Evolutionary conservation across 2,797 vertebrate genomes (phyloP).

Genomic region (Lepus townsendii): DNA sequence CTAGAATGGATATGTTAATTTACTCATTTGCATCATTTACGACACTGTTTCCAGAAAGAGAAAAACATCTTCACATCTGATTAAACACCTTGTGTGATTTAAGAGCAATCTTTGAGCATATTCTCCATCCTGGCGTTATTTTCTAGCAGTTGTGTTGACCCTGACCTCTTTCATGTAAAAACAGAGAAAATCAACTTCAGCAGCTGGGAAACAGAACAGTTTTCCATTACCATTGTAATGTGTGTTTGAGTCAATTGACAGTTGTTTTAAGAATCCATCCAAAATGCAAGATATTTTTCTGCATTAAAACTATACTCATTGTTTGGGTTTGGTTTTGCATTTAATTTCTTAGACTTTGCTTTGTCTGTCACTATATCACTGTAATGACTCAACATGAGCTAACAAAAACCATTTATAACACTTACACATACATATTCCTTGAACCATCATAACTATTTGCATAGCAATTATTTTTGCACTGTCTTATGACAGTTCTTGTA

Average conservation of each 20-base stretch:
- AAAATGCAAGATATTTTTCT: slow-evolving; percentile 33
- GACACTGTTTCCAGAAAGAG: slow-evolving; percentile 42
- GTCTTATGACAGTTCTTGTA: background rate
- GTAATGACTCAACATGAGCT: slow-evolving; percentile 1
- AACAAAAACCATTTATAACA: slow-evolving; percentile 4
- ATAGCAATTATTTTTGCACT: slow-evolving; percentile 53
- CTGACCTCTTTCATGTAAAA: background rate
- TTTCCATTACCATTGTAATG: slow-evolving; percentile 29
- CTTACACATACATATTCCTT: background rate
- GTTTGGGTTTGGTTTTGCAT: background rate
- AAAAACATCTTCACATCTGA: slow-evolving; percentile 56
- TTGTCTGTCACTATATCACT: background rate
- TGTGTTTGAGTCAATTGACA: background rate
- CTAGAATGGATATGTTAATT: slow-evolving; percentile 49
- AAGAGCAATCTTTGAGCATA: slow-evolving; percentile 15
- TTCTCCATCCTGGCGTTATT: background rate
- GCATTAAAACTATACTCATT: background rate
- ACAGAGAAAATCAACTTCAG: background rate
- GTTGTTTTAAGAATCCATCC: background rate
- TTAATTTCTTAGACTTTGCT: slow-evolving; percentile 12
- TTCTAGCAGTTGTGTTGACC: slow-evolving; percentile 5
- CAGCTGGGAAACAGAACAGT: background rate
- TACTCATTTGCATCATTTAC: slow-evolving; percentile 59
- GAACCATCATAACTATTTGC: background rate
- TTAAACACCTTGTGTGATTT: slow-evolving; percentile 5